Percentiles rank a stretch among this genome's conserved stretches.
phyloP scores from a whole-genome alignment of 2,888 invertebrate species.

The Anorthoa munda region DNA sequence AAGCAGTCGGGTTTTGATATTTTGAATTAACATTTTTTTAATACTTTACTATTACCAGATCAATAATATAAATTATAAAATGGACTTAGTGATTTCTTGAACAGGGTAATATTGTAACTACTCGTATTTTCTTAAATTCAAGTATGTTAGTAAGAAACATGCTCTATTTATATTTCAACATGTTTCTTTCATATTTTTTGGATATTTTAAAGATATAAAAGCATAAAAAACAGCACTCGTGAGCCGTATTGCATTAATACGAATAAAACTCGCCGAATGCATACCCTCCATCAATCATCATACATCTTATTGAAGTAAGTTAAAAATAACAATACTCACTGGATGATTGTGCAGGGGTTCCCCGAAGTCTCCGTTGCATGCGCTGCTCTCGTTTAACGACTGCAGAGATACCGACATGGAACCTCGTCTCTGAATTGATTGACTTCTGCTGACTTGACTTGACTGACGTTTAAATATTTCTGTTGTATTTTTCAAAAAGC shows the following conservation, averaged over 20 bases:
- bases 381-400: slow-evolving; percentile 78
- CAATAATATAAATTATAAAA: too few relatives aligned
- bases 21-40: too few relatives aligned
- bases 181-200: too few relatives aligned
- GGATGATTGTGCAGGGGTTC: slow-evolving; percentile 63
- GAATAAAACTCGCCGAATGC: neutral
- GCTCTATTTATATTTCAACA: too few relatives aligned
- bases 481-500: slow-evolving; percentile 86
- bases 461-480: slow-evolving; percentile 85
- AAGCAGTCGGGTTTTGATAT: too few relatives aligned
- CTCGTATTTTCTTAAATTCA: too few relatives aligned
- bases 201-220: neutral
- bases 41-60: too few relatives aligned
- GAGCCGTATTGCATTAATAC: neutral
- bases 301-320: neutral
- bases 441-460: slow-evolving; percentile 65
- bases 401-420: slow-evolving; percentile 86
- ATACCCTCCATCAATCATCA: neutral
- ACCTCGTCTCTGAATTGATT: slow-evolving; percentile 74
- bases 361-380: slow-evolving; percentile 63
- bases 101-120: too few relatives aligned
- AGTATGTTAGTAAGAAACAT: too few relatives aligned
- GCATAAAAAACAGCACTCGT: neutral
- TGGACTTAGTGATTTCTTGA: too few relatives aligned
- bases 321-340: slow-evolving; percentile 59